A percentile compares a stretch with the other conserved stretches of the same genome.
Evolutionary conservation across 2,888 invertebrate genomes (phyloP).

Genomic region (Eustalomyia histrio): DNA sequence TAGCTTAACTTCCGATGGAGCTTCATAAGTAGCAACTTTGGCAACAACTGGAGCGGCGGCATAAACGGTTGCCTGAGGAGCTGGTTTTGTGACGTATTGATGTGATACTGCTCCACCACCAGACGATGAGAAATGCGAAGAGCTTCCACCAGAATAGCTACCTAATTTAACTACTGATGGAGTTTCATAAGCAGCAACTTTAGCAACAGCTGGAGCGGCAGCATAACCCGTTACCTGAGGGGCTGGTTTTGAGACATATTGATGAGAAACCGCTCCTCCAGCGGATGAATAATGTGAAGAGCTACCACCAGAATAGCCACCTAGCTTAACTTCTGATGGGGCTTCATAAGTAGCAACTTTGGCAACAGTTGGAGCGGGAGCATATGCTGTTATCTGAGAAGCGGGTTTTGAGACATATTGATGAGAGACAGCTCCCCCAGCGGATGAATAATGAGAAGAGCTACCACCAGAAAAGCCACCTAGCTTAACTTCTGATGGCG

Average conservation of each 20-base stretch:
- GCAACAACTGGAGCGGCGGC: slow-evolving; percentile 42
- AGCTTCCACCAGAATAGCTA: slow-evolving; percentile 30
- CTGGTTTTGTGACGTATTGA: slow-evolving; percentile 70
- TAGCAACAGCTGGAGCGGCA: slow-evolving; percentile 57
- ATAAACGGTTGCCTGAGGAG: slow-evolving; percentile 34
- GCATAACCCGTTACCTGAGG: slow-evolving; percentile 62
- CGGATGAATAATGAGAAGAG: slow-evolving; percentile 38
- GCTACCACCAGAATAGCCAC: slow-evolving; percentile 29
- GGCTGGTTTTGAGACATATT: slow-evolving; percentile 64
- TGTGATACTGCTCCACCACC: slow-evolving; percentile 70
- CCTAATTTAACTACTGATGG: slow-evolving; percentile 60
- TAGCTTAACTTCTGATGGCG: slow-evolving; percentile 24
- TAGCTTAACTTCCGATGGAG: slow-evolving; percentile 74
- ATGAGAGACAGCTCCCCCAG: slow-evolving; percentile 62
- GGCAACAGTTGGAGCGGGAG: slow-evolving; percentile 51
- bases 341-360: slow-evolving; percentile 65
- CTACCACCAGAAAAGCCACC: slow-evolving; percentile 29
- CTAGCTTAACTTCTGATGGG: slow-evolving; percentile 23
- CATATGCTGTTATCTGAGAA: slow-evolving; percentile 60
- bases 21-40: slow-evolving; percentile 51
- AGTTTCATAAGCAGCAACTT: slow-evolving; percentile 67
- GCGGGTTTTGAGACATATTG: slow-evolving; percentile 65
- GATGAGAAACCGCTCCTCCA: slow-evolving; percentile 63
- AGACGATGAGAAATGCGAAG: slow-evolving; percentile 47
- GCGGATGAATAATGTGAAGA: slow-evolving; percentile 39